A percentile compares a stretch with the other conserved stretches of the same genome.
Evolutionary conservation across 1,140 invertebrate genomes (phyloP).

Genomic region (Brachionus calyciflorus): DNA sequence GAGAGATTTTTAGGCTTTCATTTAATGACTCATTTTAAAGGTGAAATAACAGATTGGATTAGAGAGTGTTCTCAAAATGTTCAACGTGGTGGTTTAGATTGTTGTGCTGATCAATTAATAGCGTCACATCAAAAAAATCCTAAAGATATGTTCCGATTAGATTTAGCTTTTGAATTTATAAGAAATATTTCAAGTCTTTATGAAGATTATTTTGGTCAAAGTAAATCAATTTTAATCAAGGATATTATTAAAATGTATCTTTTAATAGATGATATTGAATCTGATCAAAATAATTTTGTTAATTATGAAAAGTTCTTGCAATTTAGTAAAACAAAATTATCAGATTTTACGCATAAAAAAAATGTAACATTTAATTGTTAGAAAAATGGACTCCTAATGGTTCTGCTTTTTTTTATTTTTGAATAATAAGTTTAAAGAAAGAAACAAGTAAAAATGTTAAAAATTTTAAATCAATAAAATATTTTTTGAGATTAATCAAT

Average conservation of each 20-base stretch:
- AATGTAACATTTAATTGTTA: too few relatives aligned
- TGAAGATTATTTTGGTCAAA: neutral
- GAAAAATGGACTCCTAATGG: too few relatives aligned
- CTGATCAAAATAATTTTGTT: neutral
- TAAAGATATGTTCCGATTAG: neutral
- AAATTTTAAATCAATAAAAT: too few relatives aligned
- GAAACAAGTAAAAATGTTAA: too few relatives aligned
- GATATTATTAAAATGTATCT: neutral
- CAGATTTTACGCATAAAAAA: too few relatives aligned
- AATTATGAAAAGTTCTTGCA: too few relatives aligned
- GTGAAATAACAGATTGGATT: neutral
- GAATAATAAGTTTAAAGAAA: too few relatives aligned
- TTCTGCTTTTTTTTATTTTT: too few relatives aligned
- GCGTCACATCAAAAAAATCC: neutral
- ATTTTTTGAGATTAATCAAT: too few relatives aligned
- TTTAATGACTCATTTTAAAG: slow-evolving; percentile 17
- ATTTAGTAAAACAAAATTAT: too few relatives aligned
- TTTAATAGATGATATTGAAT: neutral
- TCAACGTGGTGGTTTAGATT: neutral
- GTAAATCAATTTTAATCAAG: neutral
- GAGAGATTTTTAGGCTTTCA: slow-evolving; percentile 15
- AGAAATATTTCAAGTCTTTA: neutral
- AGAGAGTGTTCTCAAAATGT: neutral
- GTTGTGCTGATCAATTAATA: slow-evolving; percentile 4
- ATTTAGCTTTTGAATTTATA: neutral